Conservation (phyloP, 2,113 vertebrate species). For the Irena cyanogastra region DNA sequence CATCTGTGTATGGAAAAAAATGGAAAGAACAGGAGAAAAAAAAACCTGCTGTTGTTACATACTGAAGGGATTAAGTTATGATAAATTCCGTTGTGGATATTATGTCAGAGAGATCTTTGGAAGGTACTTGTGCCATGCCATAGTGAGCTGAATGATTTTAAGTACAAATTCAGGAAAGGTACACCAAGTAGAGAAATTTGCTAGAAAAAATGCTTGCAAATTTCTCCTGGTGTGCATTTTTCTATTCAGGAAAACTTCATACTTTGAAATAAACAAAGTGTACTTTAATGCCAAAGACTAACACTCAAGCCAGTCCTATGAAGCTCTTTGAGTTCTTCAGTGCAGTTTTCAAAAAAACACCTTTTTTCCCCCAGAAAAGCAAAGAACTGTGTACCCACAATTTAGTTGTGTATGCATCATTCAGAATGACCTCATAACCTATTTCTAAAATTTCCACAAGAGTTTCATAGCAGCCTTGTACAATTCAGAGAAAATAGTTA, state of each 20-base stretch:
- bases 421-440: neutral
- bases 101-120: neutral
- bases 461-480: neutral
- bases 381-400: neutral
- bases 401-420: neutral
- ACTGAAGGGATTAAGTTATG: neutral
- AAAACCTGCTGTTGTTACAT: rapidly evolving
- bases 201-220: neutral
- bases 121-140: neutral
- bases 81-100: neutral
- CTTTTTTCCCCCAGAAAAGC: neutral
- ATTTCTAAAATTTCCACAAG: neutral
- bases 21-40: neutral
- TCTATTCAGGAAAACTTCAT: neutral
- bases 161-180: neutral
- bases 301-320: neutral
- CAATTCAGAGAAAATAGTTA: neutral
- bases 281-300: neutral
- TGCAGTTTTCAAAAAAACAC: neutral
- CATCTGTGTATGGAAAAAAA: neutral
- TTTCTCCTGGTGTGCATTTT: neutral
- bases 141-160: neutral
- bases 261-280: neutral
- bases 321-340: neutral
- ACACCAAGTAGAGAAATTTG: neutral